A percentile compares a stretch with the other conserved stretches of the same genome.
Evolutionary conservation across 2,113 vertebrate genomes (phyloP).

Genomic region (Dicaeum eximium): DNA sequence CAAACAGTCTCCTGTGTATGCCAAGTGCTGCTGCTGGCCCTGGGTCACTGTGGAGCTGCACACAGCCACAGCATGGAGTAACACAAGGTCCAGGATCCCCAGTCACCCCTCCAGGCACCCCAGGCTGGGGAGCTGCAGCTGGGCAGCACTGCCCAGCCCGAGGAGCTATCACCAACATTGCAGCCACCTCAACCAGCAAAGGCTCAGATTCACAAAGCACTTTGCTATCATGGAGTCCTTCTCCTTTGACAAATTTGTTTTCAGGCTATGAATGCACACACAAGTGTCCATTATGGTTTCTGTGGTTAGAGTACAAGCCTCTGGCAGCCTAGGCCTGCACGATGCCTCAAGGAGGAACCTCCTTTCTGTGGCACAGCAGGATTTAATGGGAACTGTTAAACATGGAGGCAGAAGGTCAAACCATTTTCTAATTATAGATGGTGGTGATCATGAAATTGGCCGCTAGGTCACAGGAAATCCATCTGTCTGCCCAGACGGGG

Average conservation of each 20-base stretch:
- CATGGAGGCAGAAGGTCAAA: not conserved
- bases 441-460: not conserved
- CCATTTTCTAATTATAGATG: not conserved
- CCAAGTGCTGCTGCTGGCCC: not conserved
- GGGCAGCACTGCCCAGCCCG: not conserved
- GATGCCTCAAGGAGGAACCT: not conserved
- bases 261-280: accelerated
- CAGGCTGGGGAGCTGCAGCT: not conserved
- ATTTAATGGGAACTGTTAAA: not conserved
- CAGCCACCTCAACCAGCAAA: not conserved
- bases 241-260: not conserved
- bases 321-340: not conserved
- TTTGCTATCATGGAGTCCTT: not conserved
- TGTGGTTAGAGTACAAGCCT: not conserved
- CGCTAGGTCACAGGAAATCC: not conserved
- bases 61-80: accelerated
- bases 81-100: not conserved
- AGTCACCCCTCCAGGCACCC: accelerated
- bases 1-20: not conserved
- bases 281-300: not conserved
- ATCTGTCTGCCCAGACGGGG: not conserved
- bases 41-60: not conserved
- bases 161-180: not conserved
- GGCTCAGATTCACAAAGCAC: not conserved
- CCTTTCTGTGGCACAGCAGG: not conserved